Percentiles rank a stretch among this genome's conserved stretches.
These are phyloP conservation scores for Epistrophe grossulariae DNA, from an alignment of 2,888 invertebrate species.

Conservation along the genomic window DNA sequence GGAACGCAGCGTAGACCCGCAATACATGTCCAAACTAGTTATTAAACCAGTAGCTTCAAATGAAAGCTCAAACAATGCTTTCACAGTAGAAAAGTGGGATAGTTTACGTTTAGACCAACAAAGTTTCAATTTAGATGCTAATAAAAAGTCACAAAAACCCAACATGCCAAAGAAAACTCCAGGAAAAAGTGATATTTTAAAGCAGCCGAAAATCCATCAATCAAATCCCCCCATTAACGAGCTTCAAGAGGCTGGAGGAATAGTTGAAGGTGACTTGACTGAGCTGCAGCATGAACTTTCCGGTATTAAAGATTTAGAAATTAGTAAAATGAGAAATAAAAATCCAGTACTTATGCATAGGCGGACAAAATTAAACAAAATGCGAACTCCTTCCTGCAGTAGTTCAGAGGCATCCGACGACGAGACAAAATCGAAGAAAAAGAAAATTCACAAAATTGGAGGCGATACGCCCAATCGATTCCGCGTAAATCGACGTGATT, in stretches of 20 bases:
- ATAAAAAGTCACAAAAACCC: constrained; percentile 45
- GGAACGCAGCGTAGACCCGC: constrained; percentile 83
- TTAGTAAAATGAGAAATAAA: constrained; percentile 82
- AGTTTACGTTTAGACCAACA: constrained; percentile 49
- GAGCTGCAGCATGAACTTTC: constrained; percentile 66
- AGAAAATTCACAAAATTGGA: constrained; percentile 90
- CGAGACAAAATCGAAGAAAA: constrained; percentile 92
- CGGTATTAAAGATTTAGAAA: constrained; percentile 81
- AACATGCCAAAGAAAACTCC: constrained; percentile 20
- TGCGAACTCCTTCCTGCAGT: constrained; percentile 94
- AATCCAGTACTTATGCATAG: constrained; percentile 84
- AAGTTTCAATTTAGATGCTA: constrained; percentile 43
- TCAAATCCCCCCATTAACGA: constrained; percentile 62
- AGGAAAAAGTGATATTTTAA: constrained; percentile 53
- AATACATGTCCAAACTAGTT: constrained; percentile 66
- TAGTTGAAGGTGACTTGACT: constrained; percentile 30
- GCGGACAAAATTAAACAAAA: constrained; percentile 89
- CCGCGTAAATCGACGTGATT: constrained; percentile 88
- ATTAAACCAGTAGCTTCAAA: constrained; percentile 52
- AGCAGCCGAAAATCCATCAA: constrained; percentile 49
- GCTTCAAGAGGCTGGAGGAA: constrained; percentile 54
- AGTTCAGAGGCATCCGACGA: constrained; percentile 97
- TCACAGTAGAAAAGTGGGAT: constrained; percentile 38
- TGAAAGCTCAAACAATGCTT: constrained; percentile 46
- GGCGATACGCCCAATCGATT: constrained; percentile 86